Conservation (phyloP, 2,113 vertebrate species). For the Podarcis muralis region DNA sequence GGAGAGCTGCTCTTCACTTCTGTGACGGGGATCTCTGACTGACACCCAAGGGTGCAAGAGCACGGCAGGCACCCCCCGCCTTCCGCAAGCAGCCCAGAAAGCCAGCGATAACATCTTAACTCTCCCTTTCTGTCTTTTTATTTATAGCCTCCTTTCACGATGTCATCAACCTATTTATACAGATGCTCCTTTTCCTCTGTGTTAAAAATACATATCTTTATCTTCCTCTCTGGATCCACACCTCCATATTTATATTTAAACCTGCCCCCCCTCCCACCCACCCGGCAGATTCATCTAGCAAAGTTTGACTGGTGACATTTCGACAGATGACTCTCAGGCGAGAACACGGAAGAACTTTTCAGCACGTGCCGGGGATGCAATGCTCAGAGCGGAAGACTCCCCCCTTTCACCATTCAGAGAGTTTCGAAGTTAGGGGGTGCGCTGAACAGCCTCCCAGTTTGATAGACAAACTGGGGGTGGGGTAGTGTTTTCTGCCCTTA, state of each 20-base stretch:
- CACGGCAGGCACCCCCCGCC: background rate
- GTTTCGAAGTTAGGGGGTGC: background rate
- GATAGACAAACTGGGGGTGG: background rate
- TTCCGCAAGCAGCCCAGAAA: background rate
- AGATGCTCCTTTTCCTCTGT: slow-evolving; percentile 43
- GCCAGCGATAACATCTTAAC: background rate
- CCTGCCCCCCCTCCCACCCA: slow-evolving; percentile 46
- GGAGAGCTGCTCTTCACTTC: background rate
- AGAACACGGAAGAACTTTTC: slow-evolving; percentile 15
- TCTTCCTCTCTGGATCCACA: slow-evolving; percentile 22
- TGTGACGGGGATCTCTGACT: background rate
- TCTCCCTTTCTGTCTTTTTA: slow-evolving; percentile 9
- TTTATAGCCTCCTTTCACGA: slow-evolving; percentile 58
- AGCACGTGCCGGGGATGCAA: background rate
- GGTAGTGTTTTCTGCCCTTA: too few species aligned
- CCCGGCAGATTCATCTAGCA: slow-evolving; percentile 65
- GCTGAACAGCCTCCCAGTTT: background rate
- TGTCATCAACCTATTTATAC: slow-evolving; percentile 67
- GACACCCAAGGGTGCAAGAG: background rate
- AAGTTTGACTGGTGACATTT: slow-evolving; percentile 54
- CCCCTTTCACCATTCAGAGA: background rate
- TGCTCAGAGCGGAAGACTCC: background rate
- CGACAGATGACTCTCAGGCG: slow-evolving; percentile 58
- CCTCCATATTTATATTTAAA: slow-evolving; percentile 59
- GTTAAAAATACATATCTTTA: slow-evolving; percentile 58